phyloP scores from a whole-genome alignment of 2,113 vertebrate species.

The Panthera leo region DNA sequence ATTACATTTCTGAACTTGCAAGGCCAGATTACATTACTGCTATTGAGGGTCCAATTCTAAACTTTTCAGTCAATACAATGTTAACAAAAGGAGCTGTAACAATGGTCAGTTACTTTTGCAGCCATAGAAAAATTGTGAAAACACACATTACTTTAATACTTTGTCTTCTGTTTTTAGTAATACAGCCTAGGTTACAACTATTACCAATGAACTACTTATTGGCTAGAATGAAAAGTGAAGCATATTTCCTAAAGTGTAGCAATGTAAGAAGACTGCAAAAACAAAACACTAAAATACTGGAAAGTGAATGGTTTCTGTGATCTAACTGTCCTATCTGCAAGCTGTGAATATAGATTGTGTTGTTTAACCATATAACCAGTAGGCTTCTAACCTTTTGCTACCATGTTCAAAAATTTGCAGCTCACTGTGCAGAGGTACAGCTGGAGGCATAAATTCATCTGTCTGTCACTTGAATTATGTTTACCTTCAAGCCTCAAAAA shows the following conservation, averaged over 20 bases:
- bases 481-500: conserved; percentile 57
- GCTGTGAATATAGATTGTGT: conserved; percentile 40
- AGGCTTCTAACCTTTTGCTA: conserved; percentile 6
- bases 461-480: conserved; percentile 46
- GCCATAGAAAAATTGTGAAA: not conserved
- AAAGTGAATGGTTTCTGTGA: conserved; percentile 13
- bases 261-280: not conserved
- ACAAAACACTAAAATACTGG: not conserved
- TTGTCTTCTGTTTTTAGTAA: conserved; percentile 66
- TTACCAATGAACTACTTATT: conserved; percentile 47
- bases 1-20: not conserved
- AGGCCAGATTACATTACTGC: not conserved
- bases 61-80: not conserved
- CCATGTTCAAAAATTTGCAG: not conserved
- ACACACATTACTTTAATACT: conserved; percentile 58
- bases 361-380: not conserved
- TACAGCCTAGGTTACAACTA: conserved; percentile 56
- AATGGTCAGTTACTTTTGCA: conserved; percentile 62
- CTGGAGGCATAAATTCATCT: not conserved
- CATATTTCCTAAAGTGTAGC: not conserved
- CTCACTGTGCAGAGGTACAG: not conserved
- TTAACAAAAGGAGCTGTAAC: not conserved
- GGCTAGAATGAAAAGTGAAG: conserved; percentile 57
- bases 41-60: not conserved
- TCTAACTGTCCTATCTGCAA: not conserved